Percentiles rank a stretch among this genome's conserved stretches.
Conservation (phyloP, 2,113 vertebrate species). For the Semicossyphus pulcher region DNA sequence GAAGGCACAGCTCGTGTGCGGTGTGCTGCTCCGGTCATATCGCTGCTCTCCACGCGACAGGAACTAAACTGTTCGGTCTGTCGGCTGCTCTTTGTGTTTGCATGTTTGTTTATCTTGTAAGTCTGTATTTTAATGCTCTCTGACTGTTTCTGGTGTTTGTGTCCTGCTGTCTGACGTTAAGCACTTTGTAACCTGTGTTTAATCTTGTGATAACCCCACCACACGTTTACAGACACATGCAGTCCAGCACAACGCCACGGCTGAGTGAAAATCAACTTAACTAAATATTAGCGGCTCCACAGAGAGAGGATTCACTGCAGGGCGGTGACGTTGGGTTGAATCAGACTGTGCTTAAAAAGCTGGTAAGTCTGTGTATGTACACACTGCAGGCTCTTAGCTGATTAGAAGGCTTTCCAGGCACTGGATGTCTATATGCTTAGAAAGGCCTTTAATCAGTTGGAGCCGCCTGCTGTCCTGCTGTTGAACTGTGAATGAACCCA, state of each 20-base stretch:
- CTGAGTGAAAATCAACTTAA: background rate
- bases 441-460: constrained; percentile 28
- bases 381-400: constrained; percentile 38
- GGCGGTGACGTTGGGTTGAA: background rate
- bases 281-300: background rate
- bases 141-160: too few species aligned
- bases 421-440: constrained; percentile 9
- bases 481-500: constrained; percentile 52
- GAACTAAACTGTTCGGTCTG: too few species aligned
- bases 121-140: too few species aligned
- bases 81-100: too few species aligned
- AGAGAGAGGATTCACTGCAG: background rate
- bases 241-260: background rate
- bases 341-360: background rate
- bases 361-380: constrained; percentile 3
- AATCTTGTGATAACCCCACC: too few species aligned
- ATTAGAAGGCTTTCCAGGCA: constrained; percentile 21
- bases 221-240: background rate
- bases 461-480: constrained; percentile 2
- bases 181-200: too few species aligned
- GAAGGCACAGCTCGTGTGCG: too few species aligned
- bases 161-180: too few species aligned
- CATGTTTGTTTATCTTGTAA: too few species aligned
- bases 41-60: too few species aligned
- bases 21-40: too few species aligned